phyloP scores from a whole-genome alignment of 2,797 vertebrate genomes.

The Protonibea diacanthus region DNA sequence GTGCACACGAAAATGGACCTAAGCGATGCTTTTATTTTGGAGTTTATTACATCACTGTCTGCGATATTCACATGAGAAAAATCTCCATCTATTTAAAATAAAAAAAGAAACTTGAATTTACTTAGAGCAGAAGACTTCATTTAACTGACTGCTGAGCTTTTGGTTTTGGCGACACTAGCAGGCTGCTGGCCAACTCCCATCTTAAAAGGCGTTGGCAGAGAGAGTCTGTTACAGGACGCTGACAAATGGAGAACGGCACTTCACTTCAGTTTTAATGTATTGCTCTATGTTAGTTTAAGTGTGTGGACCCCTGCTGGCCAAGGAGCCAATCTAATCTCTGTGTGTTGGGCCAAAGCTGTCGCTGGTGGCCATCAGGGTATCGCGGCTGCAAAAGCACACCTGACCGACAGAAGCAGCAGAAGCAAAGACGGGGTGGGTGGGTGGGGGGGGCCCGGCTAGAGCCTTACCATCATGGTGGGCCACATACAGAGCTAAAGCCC shows the following conservation, averaged over 20 bases:
- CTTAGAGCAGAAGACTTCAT: constrained; percentile 1
- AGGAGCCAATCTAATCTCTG: constrained; percentile 43
- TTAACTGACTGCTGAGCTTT: constrained; percentile 21
- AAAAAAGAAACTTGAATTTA: constrained; percentile 3
- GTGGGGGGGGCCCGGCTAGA: constrained; percentile 53
- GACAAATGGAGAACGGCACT: not conserved
- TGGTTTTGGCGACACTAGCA: constrained; percentile 16
- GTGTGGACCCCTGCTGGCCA: constrained; percentile 69
- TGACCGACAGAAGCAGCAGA: constrained; percentile 76
- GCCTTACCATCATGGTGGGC: constrained; percentile 88
- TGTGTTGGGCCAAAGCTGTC: constrained; percentile 35
- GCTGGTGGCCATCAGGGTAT: constrained; percentile 39
- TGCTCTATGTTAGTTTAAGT: not conserved
- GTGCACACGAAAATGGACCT: constrained; percentile 54
- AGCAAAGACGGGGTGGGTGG: constrained; percentile 54
- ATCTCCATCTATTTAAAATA: not conserved
- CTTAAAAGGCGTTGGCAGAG: constrained; percentile 8
- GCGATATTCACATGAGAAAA: not conserved
- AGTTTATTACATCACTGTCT: not conserved
- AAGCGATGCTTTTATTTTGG: not conserved
- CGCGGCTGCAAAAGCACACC: constrained; percentile 70
- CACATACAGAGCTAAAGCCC: constrained; percentile 86
- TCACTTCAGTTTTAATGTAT: constrained; percentile 2
- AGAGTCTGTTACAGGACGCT: not conserved
- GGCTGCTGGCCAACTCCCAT: constrained; percentile 4